These are phyloP conservation scores for Lypha dubia DNA, from an alignment of 2,888 invertebrate genomes.

Conservation along the genomic window DNA sequence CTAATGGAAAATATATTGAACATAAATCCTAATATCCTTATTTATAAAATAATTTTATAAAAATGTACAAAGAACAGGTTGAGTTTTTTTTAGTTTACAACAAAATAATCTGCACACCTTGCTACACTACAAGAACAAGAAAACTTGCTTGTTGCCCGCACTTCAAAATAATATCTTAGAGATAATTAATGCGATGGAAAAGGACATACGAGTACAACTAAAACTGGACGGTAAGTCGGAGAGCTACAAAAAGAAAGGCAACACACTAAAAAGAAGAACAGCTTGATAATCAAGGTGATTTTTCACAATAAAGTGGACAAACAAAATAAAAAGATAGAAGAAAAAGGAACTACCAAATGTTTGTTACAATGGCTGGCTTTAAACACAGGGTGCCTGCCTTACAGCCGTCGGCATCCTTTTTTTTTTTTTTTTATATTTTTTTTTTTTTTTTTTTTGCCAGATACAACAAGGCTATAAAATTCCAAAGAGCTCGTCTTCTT, in stretches of 20 bases:
- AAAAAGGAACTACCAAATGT: slow-evolving; percentile 43
- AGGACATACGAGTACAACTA: neutral
- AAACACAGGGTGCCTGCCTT: slow-evolving; percentile 61
- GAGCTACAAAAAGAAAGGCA: slow-evolving; percentile 24
- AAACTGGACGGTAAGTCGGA: neutral
- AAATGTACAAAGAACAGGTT: neutral
- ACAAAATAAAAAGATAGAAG: neutral
- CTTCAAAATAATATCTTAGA: slow-evolving; percentile 53
- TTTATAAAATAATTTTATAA: neutral
- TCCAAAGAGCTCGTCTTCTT: slow-evolving; percentile 11
- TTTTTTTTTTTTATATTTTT: neutral
- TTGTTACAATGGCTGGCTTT: slow-evolving; percentile 20
- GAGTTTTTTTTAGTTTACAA: slow-evolving; percentile 1
- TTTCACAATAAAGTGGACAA: slow-evolving; percentile 21
- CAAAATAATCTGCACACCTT: neutral
- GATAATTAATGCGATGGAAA: slow-evolving; percentile 9
- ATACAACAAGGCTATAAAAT: slow-evolving; percentile 37
- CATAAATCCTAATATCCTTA: neutral
- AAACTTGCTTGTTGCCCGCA: neutral
- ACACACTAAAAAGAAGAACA: slow-evolving; percentile 47
- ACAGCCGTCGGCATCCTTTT: slow-evolving; percentile 64
- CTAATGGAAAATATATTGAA: slow-evolving; percentile 9
- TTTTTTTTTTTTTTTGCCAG: slow-evolving; percentile 35
- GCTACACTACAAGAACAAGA: neutral
- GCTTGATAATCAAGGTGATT: slow-evolving; percentile 65